A percentile compares a stretch with the other conserved stretches of the same genome.
These are phyloP conservation scores for Tachystola acroxantha DNA, from an alignment of 2,888 invertebrate species.

Conservation along the genomic window DNA sequence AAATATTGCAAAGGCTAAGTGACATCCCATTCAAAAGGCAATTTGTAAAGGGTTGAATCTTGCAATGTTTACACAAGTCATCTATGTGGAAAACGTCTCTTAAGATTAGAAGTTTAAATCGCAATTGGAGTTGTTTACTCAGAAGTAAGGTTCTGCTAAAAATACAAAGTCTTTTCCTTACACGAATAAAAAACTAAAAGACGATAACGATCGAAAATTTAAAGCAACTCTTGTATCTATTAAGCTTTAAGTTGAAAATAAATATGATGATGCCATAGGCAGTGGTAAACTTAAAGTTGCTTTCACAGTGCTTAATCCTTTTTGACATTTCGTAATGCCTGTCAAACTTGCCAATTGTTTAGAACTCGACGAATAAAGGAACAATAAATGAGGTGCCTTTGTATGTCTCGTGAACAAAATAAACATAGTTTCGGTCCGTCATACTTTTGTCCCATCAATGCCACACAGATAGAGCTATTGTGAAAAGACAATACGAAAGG, in stretches of 20 bases:
- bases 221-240: slow-evolving; percentile 14
- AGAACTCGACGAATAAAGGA: slow-evolving; percentile 53
- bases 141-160: slow-evolving; percentile 56
- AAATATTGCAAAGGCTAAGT: slow-evolving; percentile 29
- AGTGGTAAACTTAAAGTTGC: slow-evolving; percentile 19
- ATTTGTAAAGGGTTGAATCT: slow-evolving; percentile 39
- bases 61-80: slow-evolving; percentile 52
- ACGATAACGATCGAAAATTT: slow-evolving; percentile 14
- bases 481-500: slow-evolving; percentile 19
- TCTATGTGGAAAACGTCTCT: slow-evolving; percentile 48
- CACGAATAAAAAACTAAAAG: slow-evolving; percentile 13
- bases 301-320: slow-evolving; percentile 54
- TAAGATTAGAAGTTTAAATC: slow-evolving; percentile 38
- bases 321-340: slow-evolving; percentile 59
- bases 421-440: slow-evolving; percentile 57
- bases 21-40: slow-evolving; percentile 40
- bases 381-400: slow-evolving; percentile 63
- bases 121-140: slow-evolving; percentile 52
- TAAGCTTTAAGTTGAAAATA: slow-evolving; percentile 26
- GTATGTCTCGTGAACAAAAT: slow-evolving; percentile 47
- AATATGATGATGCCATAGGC: neutral
- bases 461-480: slow-evolving; percentile 50
- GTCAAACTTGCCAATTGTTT: slow-evolving; percentile 72
- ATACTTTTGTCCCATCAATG: slow-evolving; percentile 48
- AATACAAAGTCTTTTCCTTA: slow-evolving; percentile 43